Evolutionary conservation across 2,888 invertebrate species (phyloP), one percentile per base, ranked within the genome.

Genomic region (Diaperis boleti): DNA sequence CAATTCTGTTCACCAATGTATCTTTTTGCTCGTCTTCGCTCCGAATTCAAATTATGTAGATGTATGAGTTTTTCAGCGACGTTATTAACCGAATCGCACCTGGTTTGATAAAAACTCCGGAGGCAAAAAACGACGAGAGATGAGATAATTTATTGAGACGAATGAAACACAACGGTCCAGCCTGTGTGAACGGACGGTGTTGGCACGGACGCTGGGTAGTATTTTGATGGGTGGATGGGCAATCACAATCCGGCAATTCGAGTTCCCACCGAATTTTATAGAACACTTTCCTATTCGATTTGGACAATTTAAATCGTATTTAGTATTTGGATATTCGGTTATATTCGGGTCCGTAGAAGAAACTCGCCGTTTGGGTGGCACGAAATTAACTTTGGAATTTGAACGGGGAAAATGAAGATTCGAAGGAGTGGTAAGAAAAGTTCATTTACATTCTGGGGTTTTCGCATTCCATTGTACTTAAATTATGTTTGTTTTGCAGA

Each of bases 231-330:
- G 31, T 64, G 10, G 47, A 29, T 44, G 50, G 44, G 39, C 57
- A 67, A 65, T 61, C 59, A 55, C 47, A 22, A 60, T 52, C 45
- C 37, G 33, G 45, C 54, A 59, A 64, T 64, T 64, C 62, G 62
- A 61, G 69, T 70, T 70, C 67, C 69, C 70, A 67, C 63, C 60
- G 52, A 47, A 33, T 33, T 42, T 62, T 69, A 68, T 68, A 44
- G 52, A 52, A 69, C 68, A 72, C 67, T 74, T 73, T 73, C 50
- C 67, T 70, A 74, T 74, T 74, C 72, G 74, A 70, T 70, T 69
- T 73, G 74, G 72, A 65, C 67, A 72, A 73, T 73, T 73, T 73
- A 69, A 69, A 64, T 67, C 65, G 47, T 65, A 68, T 68, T 72
- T 62, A 47, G 44, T 56, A 62, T 69, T 68, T 65, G 59, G 50